Base-by-base conservation (phyloP, 2,113 vertebrate genomes). In the Megalops atlanticus region DNA sequence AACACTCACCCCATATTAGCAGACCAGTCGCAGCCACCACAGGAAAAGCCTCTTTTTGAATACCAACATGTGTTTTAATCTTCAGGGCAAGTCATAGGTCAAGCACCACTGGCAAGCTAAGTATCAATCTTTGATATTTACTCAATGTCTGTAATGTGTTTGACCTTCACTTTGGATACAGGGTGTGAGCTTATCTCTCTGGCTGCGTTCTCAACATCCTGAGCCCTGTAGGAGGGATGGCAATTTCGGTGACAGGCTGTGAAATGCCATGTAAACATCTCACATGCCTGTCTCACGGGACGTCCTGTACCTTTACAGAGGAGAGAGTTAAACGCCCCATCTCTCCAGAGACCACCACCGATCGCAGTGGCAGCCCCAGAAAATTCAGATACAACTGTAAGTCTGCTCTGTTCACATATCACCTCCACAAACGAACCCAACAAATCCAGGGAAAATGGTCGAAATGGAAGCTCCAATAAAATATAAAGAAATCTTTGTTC, bases 401-500 rank as follows among this genome's bases (percentile, higher is more conserved):
- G 4, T 43, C 49, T 15, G 47, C 11, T 39, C 76, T 16, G 1
- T 58, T 77, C 49, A 77, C 41, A 49, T 49, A n/a, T 77, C 47
- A 39, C 49, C 43, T 76, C 40, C n/a, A 8, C n/a, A 8, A 64
- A 10, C 58, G 58, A 31, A 12, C 36, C 72, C 38, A 41, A 77
- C 70, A 64, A 52, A 68, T 41, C 47, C 18, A 15, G 24, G 21
- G 18, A 68, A 54, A 84, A 81, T 43, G 40, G 27, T 21, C 39
- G 58, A 82, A 64, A 72, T 31, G 49, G 64, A 75, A 68, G 47
- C 38, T 21, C 14, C n/a, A 64, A 68, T 36, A 78, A 35, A 81
- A 80, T 64, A 84, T 76, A 86, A 80, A 93, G 93, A 93, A 94
- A 93, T 92, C 91, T 95, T 94, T 95, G 92, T 95, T 95, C 92